phyloP scores from a whole-genome alignment of 2,888 invertebrate species.

The Aradus depressus region DNA sequence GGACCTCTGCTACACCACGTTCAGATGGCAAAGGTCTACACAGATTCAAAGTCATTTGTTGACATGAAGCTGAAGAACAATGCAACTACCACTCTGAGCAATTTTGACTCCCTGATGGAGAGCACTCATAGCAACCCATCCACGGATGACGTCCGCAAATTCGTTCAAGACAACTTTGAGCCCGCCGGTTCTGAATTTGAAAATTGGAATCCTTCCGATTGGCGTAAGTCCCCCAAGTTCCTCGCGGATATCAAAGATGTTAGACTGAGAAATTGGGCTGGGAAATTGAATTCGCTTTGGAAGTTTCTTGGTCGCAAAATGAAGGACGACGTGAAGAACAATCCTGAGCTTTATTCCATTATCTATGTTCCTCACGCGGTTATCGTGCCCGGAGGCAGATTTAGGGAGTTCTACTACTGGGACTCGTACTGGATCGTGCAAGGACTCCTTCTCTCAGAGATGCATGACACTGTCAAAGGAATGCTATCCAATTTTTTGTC shows the following conservation, averaged over 20 bases:
- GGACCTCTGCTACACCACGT: slow-evolving; percentile 68
- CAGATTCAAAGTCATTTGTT: slow-evolving; percentile 83
- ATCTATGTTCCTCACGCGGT: slow-evolving; percentile 76
- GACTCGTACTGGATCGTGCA: slow-evolving; percentile 90
- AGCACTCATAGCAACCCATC: slow-evolving; percentile 43
- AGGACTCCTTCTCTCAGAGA: slow-evolving; percentile 74
- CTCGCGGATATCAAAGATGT: slow-evolving; percentile 59
- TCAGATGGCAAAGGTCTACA: slow-evolving; percentile 66
- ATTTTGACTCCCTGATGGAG: slow-evolving; percentile 53
- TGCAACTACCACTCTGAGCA: slow-evolving; percentile 50
- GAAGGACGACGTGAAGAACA: slow-evolving; percentile 53
- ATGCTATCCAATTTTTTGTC: slow-evolving; percentile 79
- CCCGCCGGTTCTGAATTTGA: slow-evolving; percentile 60
- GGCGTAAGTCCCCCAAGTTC: slow-evolving; percentile 63
- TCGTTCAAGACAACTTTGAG: slow-evolving; percentile 57
- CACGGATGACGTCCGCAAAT: slow-evolving; percentile 37
- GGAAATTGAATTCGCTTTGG: slow-evolving; percentile 61
- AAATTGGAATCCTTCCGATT: slow-evolving; percentile 60
- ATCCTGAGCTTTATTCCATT: slow-evolving; percentile 68
- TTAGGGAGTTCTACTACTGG: slow-evolving; percentile 86
- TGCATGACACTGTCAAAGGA: slow-evolving; percentile 59
- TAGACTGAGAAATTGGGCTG: slow-evolving; percentile 57
- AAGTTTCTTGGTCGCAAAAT: slow-evolving; percentile 64
- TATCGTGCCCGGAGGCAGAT: slow-evolving; percentile 81
- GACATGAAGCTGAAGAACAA: slow-evolving; percentile 69